A percentile compares a stretch with the other conserved stretches of the same genome.
phyloP scores from a whole-genome alignment of 2,113 vertebrate species.

The Epinephelus moara region DNA sequence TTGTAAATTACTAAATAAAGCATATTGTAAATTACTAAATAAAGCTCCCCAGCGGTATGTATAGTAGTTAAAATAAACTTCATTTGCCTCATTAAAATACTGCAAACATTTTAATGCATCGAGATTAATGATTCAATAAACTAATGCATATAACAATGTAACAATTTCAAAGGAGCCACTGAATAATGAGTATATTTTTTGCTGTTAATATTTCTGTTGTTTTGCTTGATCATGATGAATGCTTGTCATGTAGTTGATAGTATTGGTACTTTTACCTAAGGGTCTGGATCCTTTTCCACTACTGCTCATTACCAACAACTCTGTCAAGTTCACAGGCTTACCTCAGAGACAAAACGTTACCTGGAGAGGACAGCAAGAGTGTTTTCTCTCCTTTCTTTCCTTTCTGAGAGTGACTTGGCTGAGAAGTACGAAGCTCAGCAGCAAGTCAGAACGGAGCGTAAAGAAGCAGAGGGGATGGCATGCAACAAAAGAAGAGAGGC shows the following conservation, averaged over 20 bases:
- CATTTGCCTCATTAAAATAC: no score
- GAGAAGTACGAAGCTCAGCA: constrained; percentile 18
- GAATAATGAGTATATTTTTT: no score
- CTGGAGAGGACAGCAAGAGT: background rate
- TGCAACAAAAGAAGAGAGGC: constrained; percentile 48
- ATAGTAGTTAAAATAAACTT: background rate
- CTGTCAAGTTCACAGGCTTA: background rate
- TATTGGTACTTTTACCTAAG: background rate
- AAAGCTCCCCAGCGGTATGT: no score
- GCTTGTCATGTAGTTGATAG: background rate
- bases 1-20: no score
- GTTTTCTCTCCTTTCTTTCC: constrained; percentile 1
- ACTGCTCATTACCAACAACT: background rate
- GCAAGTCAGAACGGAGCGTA: background rate
- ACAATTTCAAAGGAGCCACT: no score
- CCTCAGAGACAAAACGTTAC: background rate
- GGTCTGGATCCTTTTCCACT: background rate
- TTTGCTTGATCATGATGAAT: background rate
- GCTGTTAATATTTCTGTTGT: background rate
- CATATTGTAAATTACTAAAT: no score
- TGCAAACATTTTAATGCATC: no score
- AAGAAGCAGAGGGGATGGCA: constrained; percentile 28
- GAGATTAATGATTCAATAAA: no score
- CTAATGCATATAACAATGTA: no score
- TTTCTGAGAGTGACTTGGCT: constrained; percentile 6